These are phyloP conservation scores for Drosophila subquinaria DNA, from an alignment of 2,888 invertebrate species.

Conservation along the genomic window DNA sequence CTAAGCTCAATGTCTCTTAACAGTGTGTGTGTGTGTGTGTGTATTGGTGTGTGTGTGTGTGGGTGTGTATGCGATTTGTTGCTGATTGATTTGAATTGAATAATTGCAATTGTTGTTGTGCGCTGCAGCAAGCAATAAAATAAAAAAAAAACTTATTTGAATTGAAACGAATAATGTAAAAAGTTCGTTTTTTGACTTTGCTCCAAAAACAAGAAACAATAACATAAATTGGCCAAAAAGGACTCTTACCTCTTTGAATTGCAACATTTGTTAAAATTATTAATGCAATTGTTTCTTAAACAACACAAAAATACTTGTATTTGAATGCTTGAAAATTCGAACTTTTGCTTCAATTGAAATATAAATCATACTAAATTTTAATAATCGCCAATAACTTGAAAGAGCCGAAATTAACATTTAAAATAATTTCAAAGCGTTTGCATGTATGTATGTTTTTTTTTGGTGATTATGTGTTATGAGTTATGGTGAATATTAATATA, in stretches of 20 bases:
- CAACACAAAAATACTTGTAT: background rate
- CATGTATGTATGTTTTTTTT: conserved; percentile 13
- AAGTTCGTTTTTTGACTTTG: conserved; percentile 12
- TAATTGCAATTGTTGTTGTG: conserved; percentile 78
- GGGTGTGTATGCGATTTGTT: conserved; percentile 58
- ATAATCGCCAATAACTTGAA: conserved; percentile 60
- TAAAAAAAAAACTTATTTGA: conserved; percentile 15
- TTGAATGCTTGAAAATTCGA: conserved; percentile 23
- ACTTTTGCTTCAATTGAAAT: conserved; percentile 70
- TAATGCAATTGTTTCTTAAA: background rate
- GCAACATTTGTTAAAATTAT: conserved; percentile 19
- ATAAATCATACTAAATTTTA: conserved; percentile 71
- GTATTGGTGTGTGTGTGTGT: conserved; percentile 33
- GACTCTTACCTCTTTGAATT: conserved; percentile 14
- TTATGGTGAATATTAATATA: conserved; percentile 48
- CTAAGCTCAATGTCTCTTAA: conserved; percentile 73
- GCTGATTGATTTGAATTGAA: conserved; percentile 84
- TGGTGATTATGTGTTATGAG: conserved; percentile 50
- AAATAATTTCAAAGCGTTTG: conserved; percentile 34
- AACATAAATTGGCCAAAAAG: background rate
- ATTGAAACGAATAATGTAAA: conserved; percentile 17
- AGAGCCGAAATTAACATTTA: conserved; percentile 40
- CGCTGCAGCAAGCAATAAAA: conserved; percentile 30
- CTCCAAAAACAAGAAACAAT: conserved; percentile 2
- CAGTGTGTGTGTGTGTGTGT: conserved; percentile 38